Evolutionary conservation across 2,113 vertebrate genomes (phyloP).

Genomic region (Cebidichthys violaceus): DNA sequence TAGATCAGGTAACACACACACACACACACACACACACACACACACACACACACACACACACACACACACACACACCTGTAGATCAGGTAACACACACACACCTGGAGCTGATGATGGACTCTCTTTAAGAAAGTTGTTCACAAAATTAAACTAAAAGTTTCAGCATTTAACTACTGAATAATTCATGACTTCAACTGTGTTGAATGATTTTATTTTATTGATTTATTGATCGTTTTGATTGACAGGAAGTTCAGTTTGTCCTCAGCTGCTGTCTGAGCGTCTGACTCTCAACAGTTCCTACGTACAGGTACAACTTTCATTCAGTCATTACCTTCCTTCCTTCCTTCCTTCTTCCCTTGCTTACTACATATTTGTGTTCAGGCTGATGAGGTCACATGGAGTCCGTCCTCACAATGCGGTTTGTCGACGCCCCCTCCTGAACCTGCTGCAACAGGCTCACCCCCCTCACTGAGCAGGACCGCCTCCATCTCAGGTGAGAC

Average conservation of each 20-base stretch:
- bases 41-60: slow-evolving; percentile 5
- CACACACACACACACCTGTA: background rate
- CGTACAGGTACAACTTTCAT: slow-evolving; percentile 28
- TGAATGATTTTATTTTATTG: background rate
- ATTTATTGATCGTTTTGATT: background rate
- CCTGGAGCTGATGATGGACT: too few relatives aligned
- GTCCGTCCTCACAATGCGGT: slow-evolving; percentile 90
- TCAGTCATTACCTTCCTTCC: background rate
- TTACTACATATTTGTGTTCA: slow-evolving; percentile 26
- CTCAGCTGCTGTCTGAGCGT: background rate
- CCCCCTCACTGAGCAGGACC: slow-evolving; percentile 84
- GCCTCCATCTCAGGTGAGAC: slow-evolving; percentile 81
- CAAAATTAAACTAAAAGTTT: too few relatives aligned
- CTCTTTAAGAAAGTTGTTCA: too few relatives aligned
- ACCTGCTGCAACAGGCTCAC: slow-evolving; percentile 70
- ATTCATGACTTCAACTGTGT: background rate
- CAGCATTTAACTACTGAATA: background rate
- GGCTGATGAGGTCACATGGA: slow-evolving; percentile 85
- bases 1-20: background rate
- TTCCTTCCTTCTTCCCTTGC: background rate
- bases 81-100: background rate
- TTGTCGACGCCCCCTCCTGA: slow-evolving; percentile 92
- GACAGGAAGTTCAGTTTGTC: slow-evolving; percentile 36
- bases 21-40: slow-evolving; percentile 6
- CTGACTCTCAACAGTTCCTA: background rate